Evolutionary conservation across 2,888 invertebrate genomes (phyloP), one percentile per base, ranked within the genome.

Genomic region (Dorcus hopei): DNA sequence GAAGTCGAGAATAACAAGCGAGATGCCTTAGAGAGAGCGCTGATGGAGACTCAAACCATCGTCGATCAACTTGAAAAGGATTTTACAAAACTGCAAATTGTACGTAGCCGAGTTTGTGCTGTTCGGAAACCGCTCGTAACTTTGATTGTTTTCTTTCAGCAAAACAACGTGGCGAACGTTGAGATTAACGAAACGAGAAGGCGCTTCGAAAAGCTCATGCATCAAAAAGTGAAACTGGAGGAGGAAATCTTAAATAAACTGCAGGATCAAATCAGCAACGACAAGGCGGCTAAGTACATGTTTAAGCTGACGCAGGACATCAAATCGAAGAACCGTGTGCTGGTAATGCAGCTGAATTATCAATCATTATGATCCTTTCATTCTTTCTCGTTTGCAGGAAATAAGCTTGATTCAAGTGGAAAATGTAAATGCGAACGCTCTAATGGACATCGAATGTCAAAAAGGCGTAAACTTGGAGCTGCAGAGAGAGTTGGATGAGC

Each of bases 251-350:
- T 90, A 5, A 72, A 76, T 16, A 81, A 85, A 58, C 77, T 91
- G 1, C 88, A 90, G 68, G 87, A 88, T 9, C 86, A 88, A 69
- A 73, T 88, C 4, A 81, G 87, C 4, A 85, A 86, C 45, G 87
- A 89, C 67, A 90, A 90, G 70, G 85, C 87, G 0, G 84, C 87
- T 3, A 70, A 70, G 48, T 70, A 78, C 64, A 67, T 82, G 77
- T 85, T 73, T 77, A 82, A 81, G 70, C 63, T 80, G 5, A 66
- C 84, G 3, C 72, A 76, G 9, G 78, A 80, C 26, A 65, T 76
- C 0, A 82, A 81, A 61, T 79, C 80, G 38, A 73, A 75, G 43
- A 78, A 81, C 43, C 75, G 81, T 38, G 73, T 74, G 19, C 68
- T 79, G 49, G 81, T 79, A 62, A 57, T 75, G 26, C 3, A 26